Conservation (phyloP, 1,140 invertebrate species). For the Eriocheir sinensis region DNA sequence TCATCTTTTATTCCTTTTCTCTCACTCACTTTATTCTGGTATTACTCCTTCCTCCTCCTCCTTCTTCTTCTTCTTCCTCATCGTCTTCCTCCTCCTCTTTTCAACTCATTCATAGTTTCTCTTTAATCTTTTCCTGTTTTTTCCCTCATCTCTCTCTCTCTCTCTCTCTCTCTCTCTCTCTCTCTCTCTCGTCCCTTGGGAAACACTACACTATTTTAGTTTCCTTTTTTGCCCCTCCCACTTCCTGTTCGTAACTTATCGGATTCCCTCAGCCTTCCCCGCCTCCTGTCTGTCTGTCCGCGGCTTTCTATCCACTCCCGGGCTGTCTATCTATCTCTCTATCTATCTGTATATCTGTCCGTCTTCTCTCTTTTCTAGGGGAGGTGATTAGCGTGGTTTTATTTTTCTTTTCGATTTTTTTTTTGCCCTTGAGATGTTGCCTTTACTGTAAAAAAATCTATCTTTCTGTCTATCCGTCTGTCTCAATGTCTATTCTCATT, state of each 20-base stretch:
- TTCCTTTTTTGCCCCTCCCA: background rate
- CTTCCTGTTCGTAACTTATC: slow-evolving; percentile 39
- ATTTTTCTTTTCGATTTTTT: too few relatives aligned
- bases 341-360: too few relatives aligned
- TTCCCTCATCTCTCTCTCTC: slow-evolving; percentile 41
- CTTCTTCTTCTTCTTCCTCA: background rate
- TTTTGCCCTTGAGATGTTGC: too few relatives aligned
- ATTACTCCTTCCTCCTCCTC: background rate
- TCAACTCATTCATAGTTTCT: background rate
- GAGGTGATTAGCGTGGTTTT: too few relatives aligned
- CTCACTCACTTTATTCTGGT: too few relatives aligned
- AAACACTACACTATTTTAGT: slow-evolving; percentile 50
- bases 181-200: background rate
- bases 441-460: too few relatives aligned
- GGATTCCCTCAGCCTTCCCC: slow-evolving; percentile 8
- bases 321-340: too few relatives aligned
- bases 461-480: background rate
- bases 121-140: background rate
- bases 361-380: too few relatives aligned
- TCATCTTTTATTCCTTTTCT: too few relatives aligned
- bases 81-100: background rate
- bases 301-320: background rate
- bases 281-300: background rate
- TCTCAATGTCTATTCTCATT: background rate
- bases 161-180: slow-evolving; percentile 59